Percentiles rank a stretch among this genome's conserved stretches.
Evolutionary conservation across 2,888 invertebrate genomes (phyloP).

Genomic region (Conomelus anceps): DNA sequence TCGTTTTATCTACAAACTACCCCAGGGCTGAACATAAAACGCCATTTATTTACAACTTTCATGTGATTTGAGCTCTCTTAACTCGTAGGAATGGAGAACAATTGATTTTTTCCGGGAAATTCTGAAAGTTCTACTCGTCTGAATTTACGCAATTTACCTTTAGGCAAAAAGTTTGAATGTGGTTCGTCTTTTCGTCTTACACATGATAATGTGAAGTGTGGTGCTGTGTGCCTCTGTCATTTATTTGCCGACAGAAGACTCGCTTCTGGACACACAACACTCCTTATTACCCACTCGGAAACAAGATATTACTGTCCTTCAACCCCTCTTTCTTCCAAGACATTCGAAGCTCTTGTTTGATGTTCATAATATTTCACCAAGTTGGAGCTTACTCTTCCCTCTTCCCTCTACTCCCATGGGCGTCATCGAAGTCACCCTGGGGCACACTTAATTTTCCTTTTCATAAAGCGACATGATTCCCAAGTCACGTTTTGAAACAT

Average conservation of each 20-base stretch:
- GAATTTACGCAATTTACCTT: neutral
- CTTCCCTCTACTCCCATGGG: neutral
- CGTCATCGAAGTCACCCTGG: neutral
- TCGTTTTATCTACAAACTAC: neutral
- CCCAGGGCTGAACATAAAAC: neutral
- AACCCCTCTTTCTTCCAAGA: neutral
- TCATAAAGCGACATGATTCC: neutral
- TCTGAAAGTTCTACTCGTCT: neutral
- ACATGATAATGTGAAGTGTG: neutral
- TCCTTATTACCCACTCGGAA: neutral
- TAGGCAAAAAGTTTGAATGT: neutral
- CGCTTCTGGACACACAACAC: neutral
- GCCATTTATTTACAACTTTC: no score
- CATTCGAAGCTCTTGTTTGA: neutral
- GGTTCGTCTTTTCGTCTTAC: neutral
- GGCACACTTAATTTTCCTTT: neutral
- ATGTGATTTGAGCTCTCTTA: no score
- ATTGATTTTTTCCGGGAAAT: neutral
- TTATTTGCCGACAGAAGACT: neutral
- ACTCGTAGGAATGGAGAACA: neutral
- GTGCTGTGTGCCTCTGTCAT: neutral
- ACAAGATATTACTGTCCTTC: neutral
- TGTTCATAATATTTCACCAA: neutral
- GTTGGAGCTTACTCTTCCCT: neutral
- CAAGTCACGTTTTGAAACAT: neutral